Evolutionary conservation across 2,797 vertebrate genomes (phyloP), one percentile per base, ranked within the genome.

Genomic region (Acipenser ruthenus): DNA sequence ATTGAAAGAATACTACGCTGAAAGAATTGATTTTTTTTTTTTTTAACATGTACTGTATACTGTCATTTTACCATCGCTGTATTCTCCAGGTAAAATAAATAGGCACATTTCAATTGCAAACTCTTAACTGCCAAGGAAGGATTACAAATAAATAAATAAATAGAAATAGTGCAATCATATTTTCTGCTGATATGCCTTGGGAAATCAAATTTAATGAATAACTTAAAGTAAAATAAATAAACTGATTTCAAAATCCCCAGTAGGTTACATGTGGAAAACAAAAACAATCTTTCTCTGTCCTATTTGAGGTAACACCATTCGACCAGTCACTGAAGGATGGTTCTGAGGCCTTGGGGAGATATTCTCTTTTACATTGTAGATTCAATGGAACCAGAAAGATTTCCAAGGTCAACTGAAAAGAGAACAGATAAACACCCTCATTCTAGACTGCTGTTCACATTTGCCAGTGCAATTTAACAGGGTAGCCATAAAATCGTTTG

Each of bases 371-470:
- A 10, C 6, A 58, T 58, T 58, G 55, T n/a, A 12, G 55, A 58
- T 6, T 6, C 55, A 58, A n/a, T 58, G 55, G 8, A 58, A 58
- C 55, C 13, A 12, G 6, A 12, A 58, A 58, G 4, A n/a, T 58
- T n/a, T 58, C 11, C 55, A 58, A 58, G 55, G 55, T 58, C 55
- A 58, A 58, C 11, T 58, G 55, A 18, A 18, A n/a, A 10, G 11
- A n/a, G 8, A n/a, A 58, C 55, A 58, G 55, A 58, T 58, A 58
- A 58, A 58, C 55, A 58, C 55, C 55, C 55, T 58, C 13, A 10
- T n/a, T 12, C 55, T 10, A 6, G 55, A 58, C 13, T 6, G 6
- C 11, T 6, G 8, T n/a, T 58, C 55, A 10, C 58, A n/a, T 58
- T 58, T 58, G 55, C 13, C 8, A 58, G 11, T 10, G 13, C 55